Evolutionary conservation across 2,113 vertebrate genomes (phyloP), one percentile per base, ranked within the genome.

Genomic region (Podarcis cretensis): DNA sequence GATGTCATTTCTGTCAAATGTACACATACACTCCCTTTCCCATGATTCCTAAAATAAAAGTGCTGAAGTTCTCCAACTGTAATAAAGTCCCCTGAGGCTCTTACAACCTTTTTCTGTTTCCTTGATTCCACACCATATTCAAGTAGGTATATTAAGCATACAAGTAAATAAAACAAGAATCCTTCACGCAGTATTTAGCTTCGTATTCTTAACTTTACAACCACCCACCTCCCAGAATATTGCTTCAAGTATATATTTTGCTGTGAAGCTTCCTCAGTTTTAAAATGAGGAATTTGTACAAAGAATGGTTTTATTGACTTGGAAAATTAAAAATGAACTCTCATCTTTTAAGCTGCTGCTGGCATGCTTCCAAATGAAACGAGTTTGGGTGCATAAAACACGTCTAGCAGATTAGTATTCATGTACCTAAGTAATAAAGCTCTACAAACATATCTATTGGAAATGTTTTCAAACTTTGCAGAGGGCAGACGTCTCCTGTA

Each of bases 11-110:
- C 90, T 93, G 90, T 92, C 91, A 95, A 81, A 91, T 85, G 93
- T 93, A 95, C 89, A 96, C 95, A 94, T 79, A 86, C 90, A 92
- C 94, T 93, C 93, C 93, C 92, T 87, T 93, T 92, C 83, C 54
- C 1, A 16, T 90, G 89, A 86, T 91, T 90, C 80, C 87, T 84
- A 66, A 81, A 90, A 83, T 90, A 77, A 88, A 91, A 87, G 88
- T 95, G 92, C 80, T 90, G 87, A 93, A 95, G 81, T 89, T 89
- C 69, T 92, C 66, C 69, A 65, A 59, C 21, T 83, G 76, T 76
- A 71, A 32, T 86, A 92, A 89, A 93, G 89, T 89, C 54, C 43
- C 63, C 71, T 35, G 1, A 76, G 65, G 63, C 75, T 87, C 80
- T 78, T 78, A n/a, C n/a, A 82, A 5, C 4, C 5, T 25, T 37